Base-by-base conservation (phyloP, 2,888 invertebrate genomes). In the Sminthurinus aureus region DNA sequence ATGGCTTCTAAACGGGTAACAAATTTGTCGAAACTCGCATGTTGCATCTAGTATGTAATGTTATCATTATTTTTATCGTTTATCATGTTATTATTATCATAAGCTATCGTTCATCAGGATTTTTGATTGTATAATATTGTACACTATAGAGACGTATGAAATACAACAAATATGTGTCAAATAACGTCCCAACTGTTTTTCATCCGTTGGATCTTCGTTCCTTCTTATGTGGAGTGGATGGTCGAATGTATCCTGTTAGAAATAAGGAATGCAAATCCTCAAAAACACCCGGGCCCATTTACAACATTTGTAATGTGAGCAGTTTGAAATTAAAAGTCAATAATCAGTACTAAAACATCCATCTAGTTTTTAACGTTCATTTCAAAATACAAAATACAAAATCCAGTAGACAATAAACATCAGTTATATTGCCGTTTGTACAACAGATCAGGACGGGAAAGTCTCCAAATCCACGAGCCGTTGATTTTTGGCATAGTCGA, bases 161-260 rank as follows among this genome's bases (percentile, higher is more conserved):
- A 20, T 87, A 83, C 64, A 85, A 85, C 64, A 87, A 87, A 52
- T 85, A 50, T 79, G 83, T 85, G 24, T 85, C 87, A 6, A 88
- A 86, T 67, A 84, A 82, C 66, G 80, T 84, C 66, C 88, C 87
- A 0, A 84, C 84, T 0, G 64, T 87, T 9, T 87, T 84, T 51
- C 86, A 87, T 83, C 87, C 87, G 0, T 76, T 84, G 69, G 88
- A 88, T 64, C 79, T 87, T n/a, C 81, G 86, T 0, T 84, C 84
- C 12, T 88, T 88, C 69, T 82, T 87, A 15, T 52, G 64, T 6
- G 88, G 88, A 38, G 50, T 83, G n/a, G 87, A 87, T 74, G 85
- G 87, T 20, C 58, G 85, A 64, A 84, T 87, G 84, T 88, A 86
- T 67, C 87, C 88, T 0, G 87, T 87, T 86, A 80, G 84, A 58